Evolutionary conservation across 2,797 vertebrate species (phyloP).

Genomic region (Malurus splendens): DNA sequence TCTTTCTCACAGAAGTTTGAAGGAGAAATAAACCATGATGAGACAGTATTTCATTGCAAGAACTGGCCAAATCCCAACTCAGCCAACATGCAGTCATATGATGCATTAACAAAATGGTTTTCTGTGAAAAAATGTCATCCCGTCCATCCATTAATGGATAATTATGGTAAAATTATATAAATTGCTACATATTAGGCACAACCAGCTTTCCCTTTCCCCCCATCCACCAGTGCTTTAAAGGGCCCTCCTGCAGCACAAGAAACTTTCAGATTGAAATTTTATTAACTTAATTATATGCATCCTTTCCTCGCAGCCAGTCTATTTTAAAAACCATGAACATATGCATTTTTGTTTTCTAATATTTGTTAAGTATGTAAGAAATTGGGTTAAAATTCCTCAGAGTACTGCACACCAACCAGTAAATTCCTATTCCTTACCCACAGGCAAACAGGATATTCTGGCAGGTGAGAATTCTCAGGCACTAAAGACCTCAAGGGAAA

Average conservation of each 20-base stretch:
- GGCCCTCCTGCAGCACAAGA: neutral
- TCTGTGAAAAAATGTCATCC: neutral
- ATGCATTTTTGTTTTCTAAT: neutral
- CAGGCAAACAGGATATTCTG: neutral
- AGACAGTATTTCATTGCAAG: neutral
- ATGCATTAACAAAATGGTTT: neutral
- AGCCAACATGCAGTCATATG: neutral
- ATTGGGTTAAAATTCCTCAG: neutral
- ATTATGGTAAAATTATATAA: neutral
- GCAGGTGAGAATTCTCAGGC: neutral
- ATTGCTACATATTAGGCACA: neutral
- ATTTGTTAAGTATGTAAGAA: neutral
- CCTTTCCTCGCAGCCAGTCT: neutral
- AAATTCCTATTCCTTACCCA: neutral
- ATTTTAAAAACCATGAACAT: neutral
- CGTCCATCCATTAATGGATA: neutral
- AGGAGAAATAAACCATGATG: neutral
- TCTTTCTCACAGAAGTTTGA: neutral
- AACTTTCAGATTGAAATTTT: neutral
- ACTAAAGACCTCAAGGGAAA: neutral
- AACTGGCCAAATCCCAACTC: neutral
- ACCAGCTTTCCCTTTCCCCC: neutral
- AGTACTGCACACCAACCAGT: neutral
- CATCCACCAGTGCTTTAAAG: neutral
- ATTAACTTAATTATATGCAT: neutral